Conservation (phyloP, 2,113 vertebrate genomes). For the Mirounga angustirostris region DNA sequence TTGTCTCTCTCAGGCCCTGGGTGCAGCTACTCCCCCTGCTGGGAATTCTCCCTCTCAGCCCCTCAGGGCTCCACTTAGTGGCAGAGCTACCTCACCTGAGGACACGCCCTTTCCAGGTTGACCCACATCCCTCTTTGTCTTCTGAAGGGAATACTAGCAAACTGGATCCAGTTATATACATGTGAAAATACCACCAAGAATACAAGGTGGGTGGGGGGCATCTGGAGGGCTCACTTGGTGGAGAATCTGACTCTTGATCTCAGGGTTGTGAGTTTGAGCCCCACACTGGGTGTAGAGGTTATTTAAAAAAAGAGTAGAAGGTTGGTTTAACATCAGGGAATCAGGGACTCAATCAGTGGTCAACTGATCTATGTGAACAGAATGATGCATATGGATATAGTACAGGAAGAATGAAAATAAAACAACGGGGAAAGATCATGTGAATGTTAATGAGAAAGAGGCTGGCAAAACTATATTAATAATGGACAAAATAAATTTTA, state of each 20-base stretch:
- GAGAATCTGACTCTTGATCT: not conserved
- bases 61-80: not conserved
- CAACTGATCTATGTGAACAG: not conserved
- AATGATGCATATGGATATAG: not conserved
- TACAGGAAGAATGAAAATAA: not conserved
- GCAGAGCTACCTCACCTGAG: not conserved
- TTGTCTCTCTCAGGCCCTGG: no score
- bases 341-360: not conserved
- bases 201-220: not conserved
- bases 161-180: not conserved
- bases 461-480: not conserved
- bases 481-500: not conserved
- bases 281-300: not conserved
- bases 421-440: not conserved
- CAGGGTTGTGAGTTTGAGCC: not conserved
- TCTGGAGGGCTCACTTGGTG: not conserved
- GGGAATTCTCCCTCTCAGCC: not conserved
- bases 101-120: not conserved
- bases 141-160: not conserved
- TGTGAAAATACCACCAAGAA: not conserved
- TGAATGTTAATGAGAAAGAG: not conserved
- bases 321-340: not conserved
- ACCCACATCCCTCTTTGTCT: not conserved
- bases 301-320: not conserved
- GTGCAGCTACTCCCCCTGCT: fast-evolving